Conservation (phyloP, 2,888 invertebrate species). For the Papilio elwesi region DNA sequence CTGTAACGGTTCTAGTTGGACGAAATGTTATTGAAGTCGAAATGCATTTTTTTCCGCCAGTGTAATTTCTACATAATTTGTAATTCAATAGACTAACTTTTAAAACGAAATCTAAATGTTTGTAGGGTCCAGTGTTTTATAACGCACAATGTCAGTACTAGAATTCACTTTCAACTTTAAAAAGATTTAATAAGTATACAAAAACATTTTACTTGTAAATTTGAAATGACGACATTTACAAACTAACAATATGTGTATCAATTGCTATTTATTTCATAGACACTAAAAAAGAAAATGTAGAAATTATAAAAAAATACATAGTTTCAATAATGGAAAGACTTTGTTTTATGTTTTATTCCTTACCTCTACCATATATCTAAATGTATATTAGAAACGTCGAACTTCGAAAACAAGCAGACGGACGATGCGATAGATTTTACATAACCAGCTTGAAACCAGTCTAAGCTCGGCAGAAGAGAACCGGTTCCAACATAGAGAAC, state of each 20-base stretch:
- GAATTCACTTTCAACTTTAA: conserved; percentile 77
- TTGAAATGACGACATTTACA: conserved; percentile 78
- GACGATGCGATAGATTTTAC: conserved; percentile 55
- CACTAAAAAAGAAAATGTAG: conserved; percentile 79
- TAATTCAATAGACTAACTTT: conserved; percentile 81
- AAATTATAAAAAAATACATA: conserved; percentile 82
- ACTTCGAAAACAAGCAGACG: conserved; percentile 41
- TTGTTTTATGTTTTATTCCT: conserved; percentile 60
- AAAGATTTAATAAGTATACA: conserved; percentile 67
- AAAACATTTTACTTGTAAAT: conserved; percentile 76
- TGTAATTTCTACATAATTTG: conserved; percentile 78
- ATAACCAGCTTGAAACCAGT: conserved; percentile 54
- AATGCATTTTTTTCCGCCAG: conserved; percentile 80
- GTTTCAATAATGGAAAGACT: conserved; percentile 74
- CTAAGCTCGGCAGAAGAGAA: conserved; percentile 48
- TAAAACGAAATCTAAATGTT: conserved; percentile 82
- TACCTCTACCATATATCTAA: conserved; percentile 41
- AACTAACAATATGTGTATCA: conserved; percentile 81
- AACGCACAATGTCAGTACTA: conserved; percentile 84
- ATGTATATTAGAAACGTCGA: neutral
- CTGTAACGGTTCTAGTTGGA: conserved; percentile 58
- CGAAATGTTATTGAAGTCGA: conserved; percentile 64
- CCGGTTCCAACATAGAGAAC: conserved; percentile 56
- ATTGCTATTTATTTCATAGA: conserved; percentile 83
- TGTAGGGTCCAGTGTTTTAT: conserved; percentile 82